Evolutionary conservation across 2,797 vertebrate species (phyloP).

Genomic region (Staurois parvus): DNA sequence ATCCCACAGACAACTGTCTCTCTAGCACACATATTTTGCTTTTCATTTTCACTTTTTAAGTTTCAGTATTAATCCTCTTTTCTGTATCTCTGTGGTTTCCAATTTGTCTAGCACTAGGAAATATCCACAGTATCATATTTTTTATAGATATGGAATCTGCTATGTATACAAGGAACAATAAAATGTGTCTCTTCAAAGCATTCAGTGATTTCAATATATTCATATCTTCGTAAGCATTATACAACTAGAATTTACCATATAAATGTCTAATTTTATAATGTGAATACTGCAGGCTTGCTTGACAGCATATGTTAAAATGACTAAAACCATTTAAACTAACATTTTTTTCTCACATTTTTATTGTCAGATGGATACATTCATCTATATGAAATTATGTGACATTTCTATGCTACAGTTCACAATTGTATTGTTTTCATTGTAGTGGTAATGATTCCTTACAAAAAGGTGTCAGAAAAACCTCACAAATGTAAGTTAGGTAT

Average conservation of each 20-base stretch:
- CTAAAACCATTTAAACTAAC: neutral
- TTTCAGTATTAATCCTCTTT: neutral
- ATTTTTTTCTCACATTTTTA: neutral
- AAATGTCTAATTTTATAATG: neutral
- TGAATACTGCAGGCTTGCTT: neutral
- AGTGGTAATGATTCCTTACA: neutral
- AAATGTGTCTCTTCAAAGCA: constrained; percentile 1
- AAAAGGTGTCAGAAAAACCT: neutral
- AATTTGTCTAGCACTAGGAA: constrained; percentile 9
- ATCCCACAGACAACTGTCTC: neutral
- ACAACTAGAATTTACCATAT: neutral
- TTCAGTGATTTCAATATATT: constrained; percentile 5
- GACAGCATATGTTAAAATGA: neutral
- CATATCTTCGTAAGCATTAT: neutral
- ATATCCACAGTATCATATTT: neutral
- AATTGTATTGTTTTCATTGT: neutral
- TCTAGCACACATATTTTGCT: neutral
- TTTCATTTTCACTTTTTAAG: neutral
- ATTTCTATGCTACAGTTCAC: neutral
- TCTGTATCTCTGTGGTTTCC: neutral
- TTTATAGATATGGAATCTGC: neutral
- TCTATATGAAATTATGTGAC: neutral
- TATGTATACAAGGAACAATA: neutral
- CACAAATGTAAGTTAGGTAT: neutral
- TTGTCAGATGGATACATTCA: neutral